Base-by-base conservation (phyloP, 1,140 invertebrate species). In the Psilanteris sp. region DNA sequence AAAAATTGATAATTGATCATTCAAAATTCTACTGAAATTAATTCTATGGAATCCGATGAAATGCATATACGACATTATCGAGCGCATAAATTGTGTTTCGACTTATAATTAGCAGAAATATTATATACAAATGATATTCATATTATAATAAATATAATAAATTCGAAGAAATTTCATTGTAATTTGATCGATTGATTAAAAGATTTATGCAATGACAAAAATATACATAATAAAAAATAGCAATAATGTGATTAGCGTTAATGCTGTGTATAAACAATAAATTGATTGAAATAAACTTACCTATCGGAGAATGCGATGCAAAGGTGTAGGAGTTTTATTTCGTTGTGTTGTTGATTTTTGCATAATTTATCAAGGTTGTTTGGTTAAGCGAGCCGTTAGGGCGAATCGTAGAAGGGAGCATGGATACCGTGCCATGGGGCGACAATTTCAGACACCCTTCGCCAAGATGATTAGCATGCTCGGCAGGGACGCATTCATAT, bases 331-430 rank as follows among this genome's bases (percentile, higher is more conserved):
- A 78, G 79, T 72, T 78, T 54, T 72, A 76, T 81, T 80, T 79
- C 79, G 77, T 82, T 81, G 80, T 81, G 78, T 84, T 87, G 85
- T 87, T 87, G 84, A 86, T 87, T 85, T 87, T 85, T 85, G 82
- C 85, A 85, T 86, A 87, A 87, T 87, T 86, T 85, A 87, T 86
- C 83, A 85, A 84, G 84, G 80, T 82, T 87, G 84, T 86, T 87
- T 87, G 83, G 83, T 79, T 84, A 85, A 85, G 83, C 83, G 83
- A 83, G 73, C 82, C 80, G 80, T 84, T 85, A 82, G 83, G 81
- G 81, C 71, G 73, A 75, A 68, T 67, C 46, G 77, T 70, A 73
- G 77, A 79, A 81, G 83, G 75, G 78, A 71, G 80, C 71, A 76
- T 39, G 66, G 74, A 76, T 68, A 76, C 64, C 77, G 68, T 72